phyloP scores from a whole-genome alignment of 64 coral and sea anemone species.

The Anthopleura sola region DNA sequence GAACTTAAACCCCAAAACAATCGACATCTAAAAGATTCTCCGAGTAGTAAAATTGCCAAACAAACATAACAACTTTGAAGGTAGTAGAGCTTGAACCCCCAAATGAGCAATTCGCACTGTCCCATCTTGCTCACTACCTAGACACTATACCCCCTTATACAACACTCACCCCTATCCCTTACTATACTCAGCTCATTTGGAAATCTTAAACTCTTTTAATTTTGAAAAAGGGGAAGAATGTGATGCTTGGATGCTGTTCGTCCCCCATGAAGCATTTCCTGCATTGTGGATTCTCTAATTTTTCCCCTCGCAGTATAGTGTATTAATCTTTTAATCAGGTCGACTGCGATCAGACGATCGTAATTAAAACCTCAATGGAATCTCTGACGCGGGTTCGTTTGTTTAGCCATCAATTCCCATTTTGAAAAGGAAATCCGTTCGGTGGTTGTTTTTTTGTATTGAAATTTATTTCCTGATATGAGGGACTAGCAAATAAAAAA shows the following conservation, averaged over 20 bases:
- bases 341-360: constrained; percentile 41
- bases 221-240: not conserved
- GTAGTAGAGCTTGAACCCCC: not conserved
- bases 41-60: not conserved
- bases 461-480: constrained; percentile 80
- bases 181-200: not conserved
- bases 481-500: constrained; percentile 79
- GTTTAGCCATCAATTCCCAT: constrained; percentile 81
- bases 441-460: constrained; percentile 66
- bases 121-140: not conserved
- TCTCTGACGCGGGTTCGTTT: constrained; percentile 53
- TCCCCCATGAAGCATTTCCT: constrained; percentile 29
- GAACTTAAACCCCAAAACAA: constrained; percentile 78
- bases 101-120: constrained; percentile 71
- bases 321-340: constrained; percentile 95
- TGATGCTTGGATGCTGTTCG: not conserved
- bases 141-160: not conserved
- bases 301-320: constrained; percentile 55
- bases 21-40: constrained; percentile 34
- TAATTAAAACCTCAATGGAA: constrained; percentile 93
- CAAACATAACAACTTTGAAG: not conserved
- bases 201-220: not conserved
- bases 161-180: not conserved
- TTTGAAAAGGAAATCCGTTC: constrained; percentile 71
- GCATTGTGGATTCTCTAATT: constrained; percentile 37